phyloP scores from a whole-genome alignment of 2,113 vertebrate genomes.

The Loxodonta africana region DNA sequence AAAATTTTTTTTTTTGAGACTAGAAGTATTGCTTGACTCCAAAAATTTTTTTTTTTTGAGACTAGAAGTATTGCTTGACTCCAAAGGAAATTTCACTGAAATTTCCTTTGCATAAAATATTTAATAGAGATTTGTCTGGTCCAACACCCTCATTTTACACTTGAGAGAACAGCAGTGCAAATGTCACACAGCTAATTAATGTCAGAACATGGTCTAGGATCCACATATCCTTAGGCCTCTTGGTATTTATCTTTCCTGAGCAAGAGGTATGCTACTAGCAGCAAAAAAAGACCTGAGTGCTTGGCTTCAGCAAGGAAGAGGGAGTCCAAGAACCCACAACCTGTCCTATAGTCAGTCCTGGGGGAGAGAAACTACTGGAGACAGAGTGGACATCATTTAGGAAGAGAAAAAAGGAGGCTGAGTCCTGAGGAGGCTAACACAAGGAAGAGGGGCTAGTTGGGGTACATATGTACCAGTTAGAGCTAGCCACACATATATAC shows the following conservation, averaged over 20 bases:
- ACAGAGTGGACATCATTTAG: neutral
- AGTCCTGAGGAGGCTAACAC: neutral
- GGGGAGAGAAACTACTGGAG: neutral
- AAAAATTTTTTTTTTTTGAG: neutral
- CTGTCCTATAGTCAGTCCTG: neutral
- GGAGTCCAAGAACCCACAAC: neutral
- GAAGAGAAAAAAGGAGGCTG: neutral
- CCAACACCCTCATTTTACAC: neutral
- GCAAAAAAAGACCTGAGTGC: neutral
- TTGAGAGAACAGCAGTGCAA: neutral
- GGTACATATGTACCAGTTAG: neutral
- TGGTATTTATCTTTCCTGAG: neutral
- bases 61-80: neutral
- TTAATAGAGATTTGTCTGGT: constrained; percentile 15
- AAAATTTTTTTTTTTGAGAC: neutral
- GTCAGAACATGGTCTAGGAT: neutral
- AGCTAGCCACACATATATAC: neutral
- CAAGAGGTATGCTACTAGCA: neutral
- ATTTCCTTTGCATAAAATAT: neutral
- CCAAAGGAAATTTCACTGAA: no score
- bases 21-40: neutral
- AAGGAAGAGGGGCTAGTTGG: neutral
- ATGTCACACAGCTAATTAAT: neutral
- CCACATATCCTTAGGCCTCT: neutral
- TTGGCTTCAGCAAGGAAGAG: neutral